A percentile compares a stretch with the other conserved stretches of the same genome.
Conservation (phyloP, 1,140 invertebrate genomes). For the Laupala kohalensis region DNA sequence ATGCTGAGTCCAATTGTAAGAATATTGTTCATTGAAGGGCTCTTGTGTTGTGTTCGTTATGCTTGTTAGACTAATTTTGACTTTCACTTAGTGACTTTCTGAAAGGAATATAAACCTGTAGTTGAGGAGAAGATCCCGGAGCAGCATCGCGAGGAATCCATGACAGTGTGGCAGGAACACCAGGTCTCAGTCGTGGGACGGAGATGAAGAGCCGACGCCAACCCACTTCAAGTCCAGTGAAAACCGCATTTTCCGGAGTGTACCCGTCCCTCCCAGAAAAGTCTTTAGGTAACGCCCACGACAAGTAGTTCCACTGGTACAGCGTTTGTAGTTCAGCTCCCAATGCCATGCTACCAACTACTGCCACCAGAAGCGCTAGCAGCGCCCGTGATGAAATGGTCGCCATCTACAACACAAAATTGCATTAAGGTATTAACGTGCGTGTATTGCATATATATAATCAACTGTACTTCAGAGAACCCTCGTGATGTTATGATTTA, state of each 20-base stretch:
- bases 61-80: background rate
- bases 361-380: background rate
- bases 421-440: no score
- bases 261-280: slow-evolving; percentile 21
- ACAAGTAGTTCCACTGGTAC: slow-evolving; percentile 56
- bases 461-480: no score
- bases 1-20: no score
- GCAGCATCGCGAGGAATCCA: slow-evolving; percentile 39
- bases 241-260: slow-evolving; percentile 49
- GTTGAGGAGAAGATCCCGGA: background rate
- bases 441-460: no score
- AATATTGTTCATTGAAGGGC: no score
- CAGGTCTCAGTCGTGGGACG: slow-evolving; percentile 51
- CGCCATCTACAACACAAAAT: background rate
- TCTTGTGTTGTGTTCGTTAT: background rate
- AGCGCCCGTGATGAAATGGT: background rate
- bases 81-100: no score
- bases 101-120: slow-evolving; percentile 2
- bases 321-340: slow-evolving; percentile 41
- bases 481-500: no score
- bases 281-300: slow-evolving; percentile 51
- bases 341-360: background rate
- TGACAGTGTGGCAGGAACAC: slow-evolving; percentile 56
- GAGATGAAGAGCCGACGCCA: slow-evolving; percentile 57
- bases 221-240: slow-evolving; percentile 57